Evolutionary conservation across 2,888 invertebrate genomes (phyloP).

Genomic region (Megamerina dolium): DNA sequence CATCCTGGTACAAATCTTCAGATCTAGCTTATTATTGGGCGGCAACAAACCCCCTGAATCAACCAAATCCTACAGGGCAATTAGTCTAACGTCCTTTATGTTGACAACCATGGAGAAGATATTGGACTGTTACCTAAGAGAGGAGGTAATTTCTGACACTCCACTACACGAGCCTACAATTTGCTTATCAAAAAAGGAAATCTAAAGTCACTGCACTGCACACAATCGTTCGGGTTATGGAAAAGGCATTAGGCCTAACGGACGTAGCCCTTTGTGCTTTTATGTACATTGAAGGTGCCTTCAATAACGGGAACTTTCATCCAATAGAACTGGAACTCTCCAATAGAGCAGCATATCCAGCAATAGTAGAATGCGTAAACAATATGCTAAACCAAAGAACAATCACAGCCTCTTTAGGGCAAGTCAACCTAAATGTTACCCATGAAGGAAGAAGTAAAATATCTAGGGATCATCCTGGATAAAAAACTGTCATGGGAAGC

Average conservation of each 20-base stretch:
- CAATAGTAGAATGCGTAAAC: background rate
- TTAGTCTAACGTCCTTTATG: background rate
- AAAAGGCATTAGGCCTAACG: background rate
- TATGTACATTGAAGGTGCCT: too few species aligned
- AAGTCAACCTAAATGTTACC: background rate
- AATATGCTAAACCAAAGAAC: background rate
- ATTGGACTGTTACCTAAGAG: background rate
- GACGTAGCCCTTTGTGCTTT: background rate
- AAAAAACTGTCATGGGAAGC: too few species aligned
- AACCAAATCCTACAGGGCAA: background rate
- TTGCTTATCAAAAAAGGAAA: constrained; percentile 1
- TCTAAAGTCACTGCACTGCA: background rate
- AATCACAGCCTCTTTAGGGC: background rate
- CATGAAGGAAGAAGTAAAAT: too few species aligned
- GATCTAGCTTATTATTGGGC: background rate
- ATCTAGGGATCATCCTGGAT: too few species aligned
- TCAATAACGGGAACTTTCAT: too few species aligned
- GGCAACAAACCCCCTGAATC: background rate
- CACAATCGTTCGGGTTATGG: background rate
- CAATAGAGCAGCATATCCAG: background rate
- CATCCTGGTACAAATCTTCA: too few species aligned
- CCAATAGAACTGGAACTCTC: background rate
- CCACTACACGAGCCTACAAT: background rate
- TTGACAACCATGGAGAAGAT: background rate
- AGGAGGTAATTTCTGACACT: background rate